Percentiles rank a stretch among this genome's conserved stretches.
Conservation (phyloP, 2,888 invertebrate species). For the Rapana venosa region DNA sequence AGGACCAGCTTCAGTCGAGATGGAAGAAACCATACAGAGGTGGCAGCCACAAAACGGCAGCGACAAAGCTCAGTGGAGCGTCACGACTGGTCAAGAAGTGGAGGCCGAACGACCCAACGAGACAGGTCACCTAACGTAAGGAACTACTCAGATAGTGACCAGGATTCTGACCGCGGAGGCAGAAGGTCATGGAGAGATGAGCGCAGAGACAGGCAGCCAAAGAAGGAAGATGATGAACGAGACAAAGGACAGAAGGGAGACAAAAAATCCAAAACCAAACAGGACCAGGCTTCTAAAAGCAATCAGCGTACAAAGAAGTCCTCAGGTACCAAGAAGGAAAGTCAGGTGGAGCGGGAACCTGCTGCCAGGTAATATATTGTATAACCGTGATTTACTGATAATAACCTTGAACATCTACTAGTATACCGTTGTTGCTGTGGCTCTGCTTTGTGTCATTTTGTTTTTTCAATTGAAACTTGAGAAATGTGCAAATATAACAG, state of each 20-base stretch:
- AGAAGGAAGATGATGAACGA: constrained; percentile 22
- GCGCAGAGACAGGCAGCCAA: constrained; percentile 31
- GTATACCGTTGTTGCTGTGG: too few relatives aligned
- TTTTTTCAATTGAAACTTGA: too few relatives aligned
- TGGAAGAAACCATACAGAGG: neutral
- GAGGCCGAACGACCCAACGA: neutral
- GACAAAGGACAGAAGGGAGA: constrained; percentile 1
- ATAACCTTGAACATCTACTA: too few relatives aligned
- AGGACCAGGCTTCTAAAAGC: neutral
- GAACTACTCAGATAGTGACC: constrained; percentile 39
- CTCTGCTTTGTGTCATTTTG: too few relatives aligned
- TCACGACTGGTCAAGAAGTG: constrained; percentile 15
- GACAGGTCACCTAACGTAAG: constrained; percentile 23
- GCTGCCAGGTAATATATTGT: neutral
- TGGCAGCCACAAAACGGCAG: constrained; percentile 4
- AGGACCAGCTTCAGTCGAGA: constrained; percentile 15
- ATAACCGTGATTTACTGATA: neutral
- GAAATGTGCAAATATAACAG: too few relatives aligned
- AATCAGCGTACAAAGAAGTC: neutral
- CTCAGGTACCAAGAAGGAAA: neutral
- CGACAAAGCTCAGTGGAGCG: constrained; percentile 7
- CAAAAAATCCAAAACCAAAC: constrained; percentile 24
- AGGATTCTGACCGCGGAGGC: constrained; percentile 37
- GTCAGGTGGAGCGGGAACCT: neutral
- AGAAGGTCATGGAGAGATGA: constrained; percentile 41